Evolutionary conservation across 2,113 vertebrate genomes (phyloP).

Genomic region (Caranx melampygus): DNA sequence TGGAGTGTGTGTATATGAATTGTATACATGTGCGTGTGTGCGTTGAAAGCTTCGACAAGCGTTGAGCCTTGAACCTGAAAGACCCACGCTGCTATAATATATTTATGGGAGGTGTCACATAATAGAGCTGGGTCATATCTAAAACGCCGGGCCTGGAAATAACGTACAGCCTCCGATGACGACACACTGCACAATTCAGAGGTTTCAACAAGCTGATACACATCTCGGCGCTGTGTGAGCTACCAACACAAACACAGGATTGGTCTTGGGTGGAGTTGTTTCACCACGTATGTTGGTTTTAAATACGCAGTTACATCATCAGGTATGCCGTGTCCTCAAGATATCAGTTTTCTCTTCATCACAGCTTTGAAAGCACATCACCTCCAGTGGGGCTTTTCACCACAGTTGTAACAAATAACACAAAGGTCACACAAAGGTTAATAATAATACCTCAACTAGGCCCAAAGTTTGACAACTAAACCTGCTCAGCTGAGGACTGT

Average conservation of each 20-base stretch:
- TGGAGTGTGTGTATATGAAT: neutral
- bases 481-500: neutral
- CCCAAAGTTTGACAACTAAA: neutral
- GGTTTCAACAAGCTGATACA: conserved; percentile 60
- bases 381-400: neutral
- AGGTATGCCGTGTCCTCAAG: neutral
- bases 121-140: conserved; percentile 17
- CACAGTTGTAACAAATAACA: neutral
- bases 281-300: conserved; percentile 22
- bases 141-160: conserved; percentile 21
- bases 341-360: conserved; percentile 12
- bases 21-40: conserved; percentile 5
- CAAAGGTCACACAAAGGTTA: neutral
- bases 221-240: conserved; percentile 31
- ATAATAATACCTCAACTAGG: neutral
- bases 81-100: conserved; percentile 39
- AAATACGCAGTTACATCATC: conserved; percentile 52
- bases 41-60: conserved; percentile 24
- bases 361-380: neutral
- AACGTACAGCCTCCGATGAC: conserved; percentile 33
- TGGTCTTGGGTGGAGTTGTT: conserved; percentile 54
- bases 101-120: conserved; percentile 50
- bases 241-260: conserved; percentile 61
- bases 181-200: conserved; percentile 18
- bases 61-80: conserved; percentile 54